These are phyloP conservation scores for Sminthurides bifidus DNA, from an alignment of 1,140 invertebrate species.

Conservation along the genomic window DNA sequence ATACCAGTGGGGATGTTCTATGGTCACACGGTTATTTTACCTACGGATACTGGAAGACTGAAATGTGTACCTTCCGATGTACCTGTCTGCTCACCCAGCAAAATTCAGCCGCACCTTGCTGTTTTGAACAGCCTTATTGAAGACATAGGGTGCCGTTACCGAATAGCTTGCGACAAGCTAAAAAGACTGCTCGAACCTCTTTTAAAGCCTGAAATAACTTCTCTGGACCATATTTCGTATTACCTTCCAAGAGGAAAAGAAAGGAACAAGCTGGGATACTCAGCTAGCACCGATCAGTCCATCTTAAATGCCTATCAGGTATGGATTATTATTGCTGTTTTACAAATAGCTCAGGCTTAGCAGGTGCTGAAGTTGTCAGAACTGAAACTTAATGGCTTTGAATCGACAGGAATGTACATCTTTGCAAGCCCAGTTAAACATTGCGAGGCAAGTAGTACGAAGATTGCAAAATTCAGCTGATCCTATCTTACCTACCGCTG, in stretches of 20 bases:
- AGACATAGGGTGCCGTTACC: constrained; percentile 70
- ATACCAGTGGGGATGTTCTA: constrained; percentile 86
- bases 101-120: constrained; percentile 42
- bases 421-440: constrained; percentile 66
- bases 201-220: constrained; percentile 59
- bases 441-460: constrained; percentile 57
- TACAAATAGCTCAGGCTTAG: too few species aligned
- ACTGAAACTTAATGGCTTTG: constrained; percentile 4
- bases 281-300: constrained; percentile 51
- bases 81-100: constrained; percentile 24
- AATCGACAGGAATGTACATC: constrained; percentile 55
- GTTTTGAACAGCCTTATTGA: constrained; percentile 51
- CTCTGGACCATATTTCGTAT: constrained; percentile 64
- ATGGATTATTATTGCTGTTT: too few species aligned
- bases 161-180: constrained; percentile 66
- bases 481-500: not conserved
- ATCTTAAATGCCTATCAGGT: constrained; percentile 68
- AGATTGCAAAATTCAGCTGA: constrained; percentile 49
- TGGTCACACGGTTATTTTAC: constrained; percentile 68
- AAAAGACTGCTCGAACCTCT: constrained; percentile 61
- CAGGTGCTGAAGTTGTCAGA: too few species aligned
- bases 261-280: constrained; percentile 47
- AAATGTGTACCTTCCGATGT: constrained; percentile 11
- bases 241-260: constrained; percentile 49
- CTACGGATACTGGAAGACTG: constrained; percentile 43